These are phyloP conservation scores for Coregonus ussuriensis DNA, from an alignment of 2,797 vertebrate genomes.

Conservation along the genomic window DNA sequence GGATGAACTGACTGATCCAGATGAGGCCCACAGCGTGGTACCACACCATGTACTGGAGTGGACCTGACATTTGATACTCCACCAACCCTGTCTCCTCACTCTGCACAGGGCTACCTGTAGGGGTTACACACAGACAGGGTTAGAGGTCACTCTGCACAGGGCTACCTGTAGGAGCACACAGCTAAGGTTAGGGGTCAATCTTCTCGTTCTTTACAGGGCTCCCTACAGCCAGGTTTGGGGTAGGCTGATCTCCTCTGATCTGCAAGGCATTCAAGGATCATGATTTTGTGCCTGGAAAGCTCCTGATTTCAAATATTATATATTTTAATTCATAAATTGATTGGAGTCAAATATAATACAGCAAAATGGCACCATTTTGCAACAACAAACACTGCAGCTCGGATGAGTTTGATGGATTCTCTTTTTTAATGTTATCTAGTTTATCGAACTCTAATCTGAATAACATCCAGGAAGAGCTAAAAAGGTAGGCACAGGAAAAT, in stretches of 20 bases:
- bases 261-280: too few relatives aligned
- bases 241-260: too few relatives aligned
- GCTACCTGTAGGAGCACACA: conserved; percentile 72
- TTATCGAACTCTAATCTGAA: not conserved
- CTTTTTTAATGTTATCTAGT: not conserved
- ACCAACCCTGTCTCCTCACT: conserved; percentile 83
- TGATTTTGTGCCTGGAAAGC: too few relatives aligned
- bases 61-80: conserved; percentile 84
- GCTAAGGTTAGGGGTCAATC: too few relatives aligned
- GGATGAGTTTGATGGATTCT: not conserved
- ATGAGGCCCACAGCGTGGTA: conserved; percentile 93
- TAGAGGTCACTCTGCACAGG: conserved; percentile 76
- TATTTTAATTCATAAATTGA: too few relatives aligned
- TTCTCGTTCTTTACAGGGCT: too few relatives aligned
- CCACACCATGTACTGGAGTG: conserved; percentile 94
- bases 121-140: not conserved
- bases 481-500: not conserved
- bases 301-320: too few relatives aligned
- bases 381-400: not conserved
- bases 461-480: not conserved
- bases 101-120: conserved; percentile 82
- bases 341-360: not conserved
- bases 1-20: conserved; percentile 97
- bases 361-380: not conserved
- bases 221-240: too few relatives aligned